phyloP scores from a whole-genome alignment of 2,113 vertebrate genomes.

The Willisornis vidua region DNA sequence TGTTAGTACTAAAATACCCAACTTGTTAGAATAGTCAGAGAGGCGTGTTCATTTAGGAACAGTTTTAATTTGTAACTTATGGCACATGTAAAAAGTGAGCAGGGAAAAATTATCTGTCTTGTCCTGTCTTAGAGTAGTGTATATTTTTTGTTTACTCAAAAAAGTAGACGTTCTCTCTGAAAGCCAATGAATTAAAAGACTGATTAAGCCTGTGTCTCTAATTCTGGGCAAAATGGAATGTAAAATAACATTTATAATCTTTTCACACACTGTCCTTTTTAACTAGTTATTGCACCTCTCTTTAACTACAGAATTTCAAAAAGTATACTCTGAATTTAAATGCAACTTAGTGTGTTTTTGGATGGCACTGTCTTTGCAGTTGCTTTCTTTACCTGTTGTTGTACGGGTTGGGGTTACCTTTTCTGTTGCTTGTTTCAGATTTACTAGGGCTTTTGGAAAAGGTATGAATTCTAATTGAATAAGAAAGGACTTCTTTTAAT shows the following conservation, averaged over 20 bases:
- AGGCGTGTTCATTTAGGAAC: neutral
- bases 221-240: neutral
- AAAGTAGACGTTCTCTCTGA: neutral
- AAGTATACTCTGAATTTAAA: neutral
- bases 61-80: neutral
- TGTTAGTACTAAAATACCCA: neutral
- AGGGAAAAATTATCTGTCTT: neutral
- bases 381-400: rapidly evolving
- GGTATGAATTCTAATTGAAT: neutral
- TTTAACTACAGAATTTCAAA: neutral
- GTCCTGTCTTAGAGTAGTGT: neutral
- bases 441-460: neutral
- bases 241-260: neutral
- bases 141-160: neutral
- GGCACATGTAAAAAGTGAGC: neutral
- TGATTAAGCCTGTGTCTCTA: neutral
- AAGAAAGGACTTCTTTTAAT: neutral
- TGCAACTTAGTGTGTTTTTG: neutral
- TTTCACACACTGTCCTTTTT: neutral
- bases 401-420: neutral
- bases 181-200: neutral
- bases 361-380: neutral
- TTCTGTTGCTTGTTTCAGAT: neutral
- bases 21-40: neutral
- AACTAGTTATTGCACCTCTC: neutral